Evolutionary conservation across 2,113 vertebrate species (phyloP), one percentile per base, ranked within the genome.

Genomic region (Limnothrissa miodon): DNA sequence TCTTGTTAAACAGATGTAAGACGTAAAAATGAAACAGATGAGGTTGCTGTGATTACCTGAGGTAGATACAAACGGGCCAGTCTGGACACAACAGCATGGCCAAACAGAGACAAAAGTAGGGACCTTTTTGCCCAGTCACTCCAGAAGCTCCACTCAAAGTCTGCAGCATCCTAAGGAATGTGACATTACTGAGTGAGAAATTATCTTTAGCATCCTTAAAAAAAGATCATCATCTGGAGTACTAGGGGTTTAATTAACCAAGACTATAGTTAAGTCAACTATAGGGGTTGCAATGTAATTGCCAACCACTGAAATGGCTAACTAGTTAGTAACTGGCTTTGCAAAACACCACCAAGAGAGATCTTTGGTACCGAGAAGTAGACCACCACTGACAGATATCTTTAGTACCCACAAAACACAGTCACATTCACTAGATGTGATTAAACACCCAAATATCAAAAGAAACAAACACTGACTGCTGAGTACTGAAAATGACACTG

Each of bases 61-160:
- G 94, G 93, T 36, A 92, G 78, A 39, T 95, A 93, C 66, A 92
- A 39, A 44, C 83, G 88, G 81, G 93, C 92, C 45, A 96, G 36
- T 70, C 95, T 95, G 2, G 98, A 98, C 62, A 97, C 83, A 1
- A 94, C 62, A 0, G 93, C 78, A 29, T 99, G 98, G 83, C 97
- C 97, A 82, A 95, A 89, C 80, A 98, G 92, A 86, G 96, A 95
- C 95, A 95, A 97, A 0, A 94, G 82, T 62, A 99, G 89, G 82
- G 87, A 94, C 45, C 88, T 93, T 87, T 93, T 96, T 17, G 95
- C 97, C 97, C 97, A 98, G 79, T 97, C 95, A 11, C 93, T 96
- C 98, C 98, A 99, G 90, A 98, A 98, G 88, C 89, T 97, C 98
- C 98, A 99, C 84, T 99, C 98, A 87, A 99, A 99, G 91, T 99